phyloP scores from a whole-genome alignment of 2,888 invertebrate genomes.

The Ferdinandea cuprea region DNA sequence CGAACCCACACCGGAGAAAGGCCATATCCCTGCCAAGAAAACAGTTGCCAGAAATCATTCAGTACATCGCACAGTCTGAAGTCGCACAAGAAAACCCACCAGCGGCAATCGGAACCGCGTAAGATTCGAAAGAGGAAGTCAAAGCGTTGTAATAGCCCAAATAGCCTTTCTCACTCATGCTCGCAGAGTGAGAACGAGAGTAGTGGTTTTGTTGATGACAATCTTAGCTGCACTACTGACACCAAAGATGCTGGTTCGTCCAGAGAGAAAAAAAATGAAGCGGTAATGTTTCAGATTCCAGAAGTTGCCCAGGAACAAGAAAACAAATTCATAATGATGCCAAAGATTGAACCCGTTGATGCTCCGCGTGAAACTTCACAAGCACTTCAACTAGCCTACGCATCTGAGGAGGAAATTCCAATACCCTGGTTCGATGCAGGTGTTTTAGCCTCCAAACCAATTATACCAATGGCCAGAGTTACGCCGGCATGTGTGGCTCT shows the following conservation, averaged over 20 bases:
- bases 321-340: constrained; percentile 43
- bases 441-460: constrained; percentile 86
- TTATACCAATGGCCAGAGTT: constrained; percentile 86
- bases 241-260: constrained; percentile 20
- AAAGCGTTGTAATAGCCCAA: constrained; percentile 73
- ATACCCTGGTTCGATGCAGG: constrained; percentile 90
- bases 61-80: constrained; percentile 93
- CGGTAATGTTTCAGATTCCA: constrained; percentile 15
- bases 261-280: constrained; percentile 13
- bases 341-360: constrained; percentile 76
- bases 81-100: constrained; percentile 90
- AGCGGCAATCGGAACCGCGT: constrained; percentile 81
- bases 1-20: constrained; percentile 89
- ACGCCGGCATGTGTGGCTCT: constrained; percentile 83
- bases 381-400: constrained; percentile 89
- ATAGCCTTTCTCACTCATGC: constrained; percentile 62
- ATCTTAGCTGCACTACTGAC: constrained; percentile 20
- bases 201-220: constrained; percentile 58
- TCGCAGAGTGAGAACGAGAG: constrained; percentile 71
- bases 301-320: constrained; percentile 1
- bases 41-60: constrained; percentile 90
- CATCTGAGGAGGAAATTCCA: constrained; percentile 90
- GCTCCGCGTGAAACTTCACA: constrained; percentile 83
- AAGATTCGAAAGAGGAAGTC: constrained; percentile 68
- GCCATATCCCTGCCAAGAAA: constrained; percentile 89